Conservation (phyloP, 2,113 vertebrate genomes). For the Oxygymnocypris stewartii region DNA sequence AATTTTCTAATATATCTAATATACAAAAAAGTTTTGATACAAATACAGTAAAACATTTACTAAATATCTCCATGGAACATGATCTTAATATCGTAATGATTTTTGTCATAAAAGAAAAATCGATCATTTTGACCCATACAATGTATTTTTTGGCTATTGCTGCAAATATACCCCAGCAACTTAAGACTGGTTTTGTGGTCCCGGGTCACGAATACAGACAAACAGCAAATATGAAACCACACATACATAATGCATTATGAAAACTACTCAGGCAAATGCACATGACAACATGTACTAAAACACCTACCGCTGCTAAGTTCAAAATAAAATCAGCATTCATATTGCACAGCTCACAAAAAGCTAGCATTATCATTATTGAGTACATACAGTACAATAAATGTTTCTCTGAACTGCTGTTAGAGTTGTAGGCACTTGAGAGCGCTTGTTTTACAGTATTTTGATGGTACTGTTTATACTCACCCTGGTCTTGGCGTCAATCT, state of each 20-base stretch:
- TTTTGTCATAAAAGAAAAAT: too few species aligned
- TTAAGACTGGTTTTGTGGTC: too few species aligned
- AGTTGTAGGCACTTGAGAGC: neutral
- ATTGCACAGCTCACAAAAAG: neutral
- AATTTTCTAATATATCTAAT: too few species aligned
- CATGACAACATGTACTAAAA: neutral
- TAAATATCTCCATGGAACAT: too few species aligned
- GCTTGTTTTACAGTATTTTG: neutral
- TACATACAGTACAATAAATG: neutral
- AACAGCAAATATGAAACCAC: conserved; percentile 24
- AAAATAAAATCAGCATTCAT: neutral
- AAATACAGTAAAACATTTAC: too few species aligned
- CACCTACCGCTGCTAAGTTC: neutral
- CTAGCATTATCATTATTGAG: neutral
- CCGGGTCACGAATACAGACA: neutral
- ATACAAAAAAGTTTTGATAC: too few species aligned
- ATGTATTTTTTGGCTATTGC: too few species aligned
- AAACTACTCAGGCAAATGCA: neutral
- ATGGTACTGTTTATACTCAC: conserved; percentile 71
- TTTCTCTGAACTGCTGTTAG: neutral
- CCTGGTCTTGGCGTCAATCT: conserved; percentile 98
- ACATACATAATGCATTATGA: neutral
- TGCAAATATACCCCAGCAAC: too few species aligned
- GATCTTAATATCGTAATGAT: too few species aligned
- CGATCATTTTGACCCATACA: too few species aligned